These are phyloP conservation scores for Anaspis maculata DNA, from an alignment of 2,888 invertebrate genomes.

Conservation along the genomic window DNA sequence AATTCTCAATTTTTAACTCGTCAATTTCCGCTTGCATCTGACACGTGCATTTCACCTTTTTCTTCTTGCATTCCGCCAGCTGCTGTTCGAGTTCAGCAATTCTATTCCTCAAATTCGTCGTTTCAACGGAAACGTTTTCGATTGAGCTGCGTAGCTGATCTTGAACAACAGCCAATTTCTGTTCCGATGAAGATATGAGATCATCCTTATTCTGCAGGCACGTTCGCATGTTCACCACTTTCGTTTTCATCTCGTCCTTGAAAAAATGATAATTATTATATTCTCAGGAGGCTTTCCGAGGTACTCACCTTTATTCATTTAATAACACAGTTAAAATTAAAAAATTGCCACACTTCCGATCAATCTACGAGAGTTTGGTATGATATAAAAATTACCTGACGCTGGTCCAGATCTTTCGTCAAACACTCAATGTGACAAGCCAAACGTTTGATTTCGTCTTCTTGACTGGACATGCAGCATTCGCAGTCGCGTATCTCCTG, in stretches of 20 bases:
- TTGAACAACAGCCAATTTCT: conserved; percentile 32
- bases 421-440: conserved; percentile 47
- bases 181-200: conserved; percentile 31
- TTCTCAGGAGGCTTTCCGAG: no score
- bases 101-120: conserved; percentile 24
- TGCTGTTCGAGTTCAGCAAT: conserved; percentile 20
- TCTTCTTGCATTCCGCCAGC: not conserved
- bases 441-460: conserved; percentile 50
- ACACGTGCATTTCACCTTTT: not conserved
- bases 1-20: not conserved
- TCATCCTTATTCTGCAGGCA: conserved; percentile 34
- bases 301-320: no score
- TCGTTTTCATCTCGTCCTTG: conserved; percentile 31
- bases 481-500: conserved; percentile 49
- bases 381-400: conserved; percentile 34
- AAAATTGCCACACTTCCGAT: conserved; percentile 15
- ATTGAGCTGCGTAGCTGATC: conserved; percentile 31
- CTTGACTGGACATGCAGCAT: conserved; percentile 49
- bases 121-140: conserved; percentile 29
- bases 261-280: conserved; percentile 10
- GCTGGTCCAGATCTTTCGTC: conserved; percentile 32
- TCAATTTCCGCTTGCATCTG: not conserved
- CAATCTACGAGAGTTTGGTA: conserved; percentile 1
- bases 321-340: no score
- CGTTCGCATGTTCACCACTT: conserved; percentile 28